phyloP scores from a whole-genome alignment of 2,113 vertebrate genomes.

The Chlamydotis undulata region DNA sequence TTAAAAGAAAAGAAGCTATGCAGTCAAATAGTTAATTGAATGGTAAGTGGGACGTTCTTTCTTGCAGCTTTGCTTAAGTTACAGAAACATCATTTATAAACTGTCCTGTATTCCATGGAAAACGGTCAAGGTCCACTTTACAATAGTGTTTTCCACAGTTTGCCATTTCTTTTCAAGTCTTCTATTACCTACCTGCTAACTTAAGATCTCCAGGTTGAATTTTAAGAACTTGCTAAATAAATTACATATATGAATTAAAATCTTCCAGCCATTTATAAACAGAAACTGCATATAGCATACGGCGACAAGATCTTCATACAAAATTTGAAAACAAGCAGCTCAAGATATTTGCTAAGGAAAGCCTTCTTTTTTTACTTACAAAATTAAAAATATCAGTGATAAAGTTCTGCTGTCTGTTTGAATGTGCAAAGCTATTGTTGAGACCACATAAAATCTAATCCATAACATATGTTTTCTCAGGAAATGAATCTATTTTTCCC shows the following conservation, averaged over 20 bases:
- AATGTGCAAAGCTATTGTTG: background rate
- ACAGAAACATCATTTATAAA: background rate
- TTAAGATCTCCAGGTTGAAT: background rate
- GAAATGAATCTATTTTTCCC: background rate
- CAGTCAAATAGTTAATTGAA: constrained; percentile 3
- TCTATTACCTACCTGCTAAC: background rate
- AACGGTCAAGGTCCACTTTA: background rate
- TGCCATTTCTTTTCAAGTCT: background rate
- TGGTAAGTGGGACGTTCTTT: background rate
- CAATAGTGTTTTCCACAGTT: background rate
- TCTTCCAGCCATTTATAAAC: background rate
- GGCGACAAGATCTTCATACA: background rate
- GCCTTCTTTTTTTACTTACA: background rate
- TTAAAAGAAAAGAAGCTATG: background rate
- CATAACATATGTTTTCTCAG: background rate
- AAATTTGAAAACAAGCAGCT: background rate
- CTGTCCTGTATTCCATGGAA: background rate
- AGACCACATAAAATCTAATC: background rate
- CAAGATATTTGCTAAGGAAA: background rate
- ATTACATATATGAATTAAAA: background rate
- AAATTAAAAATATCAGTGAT: background rate
- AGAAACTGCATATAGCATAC: background rate
- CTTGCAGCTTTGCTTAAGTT: background rate
- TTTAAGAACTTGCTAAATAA: background rate
- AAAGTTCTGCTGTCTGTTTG: background rate